A percentile compares a stretch with the other conserved stretches of the same genome.
phyloP scores from a whole-genome alignment of 1,140 invertebrate genomes.

The Diprion similis region DNA sequence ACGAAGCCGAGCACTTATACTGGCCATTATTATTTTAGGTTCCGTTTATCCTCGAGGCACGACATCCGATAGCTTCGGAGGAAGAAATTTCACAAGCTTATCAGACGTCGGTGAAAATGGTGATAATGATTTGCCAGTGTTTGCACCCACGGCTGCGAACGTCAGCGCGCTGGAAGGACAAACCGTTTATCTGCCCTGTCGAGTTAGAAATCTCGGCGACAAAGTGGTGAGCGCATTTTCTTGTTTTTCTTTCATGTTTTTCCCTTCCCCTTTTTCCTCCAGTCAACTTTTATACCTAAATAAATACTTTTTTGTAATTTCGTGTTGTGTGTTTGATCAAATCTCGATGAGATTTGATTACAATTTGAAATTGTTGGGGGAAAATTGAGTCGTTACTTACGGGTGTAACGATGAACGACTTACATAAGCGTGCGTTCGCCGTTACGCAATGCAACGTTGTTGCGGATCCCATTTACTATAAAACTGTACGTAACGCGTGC shows the following conservation, averaged over 20 bases:
- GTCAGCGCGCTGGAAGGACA: slow-evolving; percentile 65
- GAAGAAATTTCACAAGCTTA: background rate
- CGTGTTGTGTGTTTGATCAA: background rate
- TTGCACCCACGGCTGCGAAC: slow-evolving; percentile 59
- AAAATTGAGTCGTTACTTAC: background rate
- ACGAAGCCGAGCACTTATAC: too few relatives aligned
- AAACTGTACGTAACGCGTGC: too few relatives aligned
- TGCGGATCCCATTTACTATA: too few relatives aligned
- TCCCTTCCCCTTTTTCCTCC: background rate
- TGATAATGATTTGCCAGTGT: slow-evolving; percentile 47
- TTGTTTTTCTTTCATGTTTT: slow-evolving; percentile 16
- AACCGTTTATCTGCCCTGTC: slow-evolving; percentile 68
- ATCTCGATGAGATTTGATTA: slow-evolving; percentile 6
- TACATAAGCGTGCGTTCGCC: too few relatives aligned
- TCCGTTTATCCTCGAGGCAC: background rate
- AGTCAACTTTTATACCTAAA: background rate
- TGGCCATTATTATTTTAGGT: background rate
- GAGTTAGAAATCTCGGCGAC: slow-evolving; percentile 67
- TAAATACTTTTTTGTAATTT: background rate
- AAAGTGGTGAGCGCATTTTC: slow-evolving; percentile 66
- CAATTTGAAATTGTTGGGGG: slow-evolving; percentile 20
- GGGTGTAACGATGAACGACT: too few relatives aligned
- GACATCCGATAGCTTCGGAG: background rate
- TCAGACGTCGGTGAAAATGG: background rate
- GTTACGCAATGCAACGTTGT: background rate